Conservation (phyloP, 1,140 invertebrate genomes). For the Dreissena polymorpha region DNA sequence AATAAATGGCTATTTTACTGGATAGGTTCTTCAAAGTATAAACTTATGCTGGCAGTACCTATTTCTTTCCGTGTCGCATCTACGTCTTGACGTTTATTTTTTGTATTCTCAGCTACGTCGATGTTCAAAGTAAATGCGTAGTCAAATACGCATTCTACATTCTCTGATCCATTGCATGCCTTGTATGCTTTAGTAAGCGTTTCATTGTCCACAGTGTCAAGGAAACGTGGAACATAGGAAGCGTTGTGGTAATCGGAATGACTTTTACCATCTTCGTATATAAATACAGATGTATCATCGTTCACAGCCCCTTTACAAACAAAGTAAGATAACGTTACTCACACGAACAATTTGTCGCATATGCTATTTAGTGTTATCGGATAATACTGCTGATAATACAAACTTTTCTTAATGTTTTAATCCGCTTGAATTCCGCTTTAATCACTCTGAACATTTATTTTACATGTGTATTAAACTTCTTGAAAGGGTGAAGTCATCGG, state of each 20-base stretch:
- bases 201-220: not conserved
- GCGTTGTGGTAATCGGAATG: slow-evolving; percentile 2
- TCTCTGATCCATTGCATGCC: slow-evolving; percentile 11
- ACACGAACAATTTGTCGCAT: too few species aligned
- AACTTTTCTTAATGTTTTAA: too few species aligned
- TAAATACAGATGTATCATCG: not conserved
- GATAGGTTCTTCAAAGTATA: not conserved
- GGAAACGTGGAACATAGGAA: slow-evolving; percentile 8
- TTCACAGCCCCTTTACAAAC: slow-evolving; percentile 1
- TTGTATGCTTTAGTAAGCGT: not conserved
- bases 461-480: too few species aligned
- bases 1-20: not conserved
- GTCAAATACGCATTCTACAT: slow-evolving; percentile 20
- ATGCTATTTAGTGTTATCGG: too few species aligned
- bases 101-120: not conserved
- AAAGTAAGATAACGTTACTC: not conserved
- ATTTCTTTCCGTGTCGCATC: not conserved
- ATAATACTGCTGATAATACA: too few species aligned
- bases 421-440: too few species aligned
- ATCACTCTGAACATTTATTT: too few species aligned
- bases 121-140: slow-evolving; percentile 4
- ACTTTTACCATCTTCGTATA: slow-evolving; percentile 4
- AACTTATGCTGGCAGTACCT: not conserved
- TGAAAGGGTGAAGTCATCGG: too few species aligned
- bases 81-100: not conserved